These are phyloP conservation scores for Nothocercus nigrocapillus DNA, from an alignment of 2,113 vertebrate species.

Conservation along the genomic window DNA sequence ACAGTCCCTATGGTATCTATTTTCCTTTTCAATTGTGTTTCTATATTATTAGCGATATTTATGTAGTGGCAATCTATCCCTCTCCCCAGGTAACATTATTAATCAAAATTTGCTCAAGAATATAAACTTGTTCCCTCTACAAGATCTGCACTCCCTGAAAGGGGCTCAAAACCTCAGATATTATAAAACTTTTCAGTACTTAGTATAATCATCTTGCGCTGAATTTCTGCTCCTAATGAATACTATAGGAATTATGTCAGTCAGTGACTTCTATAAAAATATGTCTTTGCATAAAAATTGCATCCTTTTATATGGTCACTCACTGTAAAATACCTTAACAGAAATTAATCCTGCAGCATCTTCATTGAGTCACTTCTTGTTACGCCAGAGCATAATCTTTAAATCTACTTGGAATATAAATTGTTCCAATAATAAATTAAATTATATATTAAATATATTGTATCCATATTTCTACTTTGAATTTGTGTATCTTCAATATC, in stretches of 20 bases:
- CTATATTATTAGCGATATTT: neutral
- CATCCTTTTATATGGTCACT: neutral
- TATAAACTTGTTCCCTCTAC: neutral
- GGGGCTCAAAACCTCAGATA: neutral
- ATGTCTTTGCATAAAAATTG: conserved; percentile 18
- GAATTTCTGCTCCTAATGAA: neutral
- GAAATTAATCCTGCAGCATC: neutral
- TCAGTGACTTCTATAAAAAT: neutral
- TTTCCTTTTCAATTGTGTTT: neutral
- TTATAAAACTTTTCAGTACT: neutral
- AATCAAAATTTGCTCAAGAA: neutral
- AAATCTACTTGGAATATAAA: neutral
- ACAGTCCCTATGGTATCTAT: neutral
- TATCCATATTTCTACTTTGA: neutral
- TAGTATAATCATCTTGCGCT: neutral
- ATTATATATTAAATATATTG: neutral
- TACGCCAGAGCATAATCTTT: neutral
- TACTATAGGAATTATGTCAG: neutral
- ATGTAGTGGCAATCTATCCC: neutral
- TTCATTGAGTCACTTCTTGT: neutral
- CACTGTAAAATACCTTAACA: neutral
- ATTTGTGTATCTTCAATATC: neutral
- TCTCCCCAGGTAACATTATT: neutral
- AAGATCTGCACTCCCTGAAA: neutral
- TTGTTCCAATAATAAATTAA: neutral